Percentiles rank a stretch among this genome's conserved stretches.
Evolutionary conservation across 2,888 invertebrate genomes (phyloP).

Genomic region (Metacarcinus magister): DNA sequence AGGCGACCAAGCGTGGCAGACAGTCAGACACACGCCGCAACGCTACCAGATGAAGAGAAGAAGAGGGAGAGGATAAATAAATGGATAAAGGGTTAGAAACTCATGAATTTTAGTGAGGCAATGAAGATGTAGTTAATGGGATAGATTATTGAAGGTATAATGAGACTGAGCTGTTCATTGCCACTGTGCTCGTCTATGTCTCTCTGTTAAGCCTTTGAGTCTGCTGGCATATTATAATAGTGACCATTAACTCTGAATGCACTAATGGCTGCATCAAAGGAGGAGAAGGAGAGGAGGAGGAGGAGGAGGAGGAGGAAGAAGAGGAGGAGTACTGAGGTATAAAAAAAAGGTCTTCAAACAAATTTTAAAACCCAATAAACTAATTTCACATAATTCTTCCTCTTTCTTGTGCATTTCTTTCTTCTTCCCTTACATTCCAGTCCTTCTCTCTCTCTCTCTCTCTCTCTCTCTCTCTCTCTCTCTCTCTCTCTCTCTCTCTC

Average conservation of each 20-base stretch:
- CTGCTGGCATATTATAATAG: neutral
- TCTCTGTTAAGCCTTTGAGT: neutral
- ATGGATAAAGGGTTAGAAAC: neutral
- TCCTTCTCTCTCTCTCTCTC: constrained; percentile 57
- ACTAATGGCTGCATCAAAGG: no score
- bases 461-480: constrained; percentile 37
- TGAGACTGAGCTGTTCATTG: neutral
- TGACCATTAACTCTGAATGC: no score
- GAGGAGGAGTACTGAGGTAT: no score
- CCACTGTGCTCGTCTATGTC: neutral
- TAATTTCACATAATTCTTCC: neutral
- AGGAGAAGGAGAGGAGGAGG: no score
- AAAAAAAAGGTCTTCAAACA: no score
- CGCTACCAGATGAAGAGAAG: neutral
- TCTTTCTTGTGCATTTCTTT: constrained; percentile 52
- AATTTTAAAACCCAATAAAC: neutral
- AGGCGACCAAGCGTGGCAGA: constrained; percentile 22
- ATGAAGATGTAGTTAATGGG: neutral
- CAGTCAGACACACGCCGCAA: constrained; percentile 29
- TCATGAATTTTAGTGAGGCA: neutral
- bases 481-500: neutral
- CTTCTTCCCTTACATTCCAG: constrained; percentile 29
- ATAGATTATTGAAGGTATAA: neutral
- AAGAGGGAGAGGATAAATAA: neutral
- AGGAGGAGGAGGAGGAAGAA: no score